phyloP scores from a whole-genome alignment of 2,113 vertebrate genomes.

The Protomyctophum bolini region DNA sequence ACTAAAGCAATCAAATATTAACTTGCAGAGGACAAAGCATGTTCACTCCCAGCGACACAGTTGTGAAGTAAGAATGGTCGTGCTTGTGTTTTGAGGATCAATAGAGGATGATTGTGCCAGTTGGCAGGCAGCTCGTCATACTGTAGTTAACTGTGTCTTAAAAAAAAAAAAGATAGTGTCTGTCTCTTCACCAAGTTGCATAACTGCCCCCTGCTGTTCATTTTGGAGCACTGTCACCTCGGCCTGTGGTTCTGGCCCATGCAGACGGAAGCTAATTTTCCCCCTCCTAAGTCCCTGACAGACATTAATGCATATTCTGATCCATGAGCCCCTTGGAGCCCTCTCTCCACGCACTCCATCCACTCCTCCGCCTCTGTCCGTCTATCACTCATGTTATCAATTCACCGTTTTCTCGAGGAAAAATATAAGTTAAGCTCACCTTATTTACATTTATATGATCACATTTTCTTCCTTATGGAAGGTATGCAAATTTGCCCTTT shows the following conservation, averaged over 20 bases:
- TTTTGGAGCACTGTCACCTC: slow-evolving; percentile 22
- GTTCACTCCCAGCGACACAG: slow-evolving; percentile 2
- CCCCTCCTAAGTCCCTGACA: slow-evolving; percentile 17
- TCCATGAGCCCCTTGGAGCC: slow-evolving; percentile 48
- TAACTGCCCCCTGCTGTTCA: slow-evolving; percentile 68
- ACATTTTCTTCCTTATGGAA: slow-evolving; percentile 77
- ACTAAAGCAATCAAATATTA: slow-evolving; percentile 36
- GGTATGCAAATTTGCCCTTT: slow-evolving; percentile 83
- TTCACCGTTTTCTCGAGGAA: slow-evolving; percentile 72
- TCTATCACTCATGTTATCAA: slow-evolving; percentile 65
- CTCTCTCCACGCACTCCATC: slow-evolving; percentile 45
- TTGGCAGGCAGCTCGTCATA: too few species aligned
- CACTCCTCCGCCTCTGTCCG: slow-evolving; percentile 32
- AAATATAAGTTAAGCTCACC: slow-evolving; percentile 77
- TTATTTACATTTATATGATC: slow-evolving; percentile 87
- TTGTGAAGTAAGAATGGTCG: background rate
- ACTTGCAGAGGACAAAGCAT: slow-evolving; percentile 18
- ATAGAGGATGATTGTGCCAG: too few species aligned
- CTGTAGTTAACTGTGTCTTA: too few species aligned
- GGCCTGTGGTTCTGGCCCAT: background rate
- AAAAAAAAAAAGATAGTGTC: background rate
- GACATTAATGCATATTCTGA: slow-evolving; percentile 56
- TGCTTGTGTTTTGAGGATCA: slow-evolving; percentile 4
- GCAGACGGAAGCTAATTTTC: slow-evolving; percentile 18
- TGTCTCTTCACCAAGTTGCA: slow-evolving; percentile 18